Evolutionary conservation across 2,797 vertebrate species (phyloP).

Genomic region (Paratrypauchen microcephalus): DNA sequence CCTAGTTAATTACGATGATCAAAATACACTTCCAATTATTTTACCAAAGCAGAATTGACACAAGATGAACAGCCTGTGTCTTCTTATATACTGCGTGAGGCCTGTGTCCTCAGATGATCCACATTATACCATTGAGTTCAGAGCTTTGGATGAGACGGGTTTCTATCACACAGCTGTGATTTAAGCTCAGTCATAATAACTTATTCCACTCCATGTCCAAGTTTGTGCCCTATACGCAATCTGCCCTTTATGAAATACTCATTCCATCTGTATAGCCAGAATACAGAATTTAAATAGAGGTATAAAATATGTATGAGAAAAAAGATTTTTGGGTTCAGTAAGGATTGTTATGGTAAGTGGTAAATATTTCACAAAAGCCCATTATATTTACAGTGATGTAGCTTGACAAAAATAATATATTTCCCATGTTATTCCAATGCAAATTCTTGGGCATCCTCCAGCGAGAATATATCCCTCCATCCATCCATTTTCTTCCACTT

Average conservation of each 20-base stretch:
- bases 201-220: conserved; percentile 26
- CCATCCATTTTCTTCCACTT: too few relatives aligned
- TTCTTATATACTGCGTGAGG: conserved; percentile 3
- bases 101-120: conserved; percentile 43
- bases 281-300: background rate
- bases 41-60: conserved; percentile 12
- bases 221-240: conserved; percentile 15
- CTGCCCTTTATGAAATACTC: conserved; percentile 18
- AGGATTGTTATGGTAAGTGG: background rate
- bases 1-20: too few relatives aligned
- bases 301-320: background rate
- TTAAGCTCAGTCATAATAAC: conserved; percentile 34
- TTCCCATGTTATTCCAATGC: too few relatives aligned
- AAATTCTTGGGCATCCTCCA: too few relatives aligned
- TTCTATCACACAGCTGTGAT: conserved; percentile 36
- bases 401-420: background rate
- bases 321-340: background rate
- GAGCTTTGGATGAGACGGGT: conserved; percentile 23
- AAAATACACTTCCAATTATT: too few relatives aligned
- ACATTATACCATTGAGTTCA: conserved; percentile 28
- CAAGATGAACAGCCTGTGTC: conserved; percentile 29
- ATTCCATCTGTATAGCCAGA: background rate
- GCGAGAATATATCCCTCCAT: background rate
- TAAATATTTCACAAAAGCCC: background rate
- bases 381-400: background rate